phyloP scores from a whole-genome alignment of 1,140 invertebrate genomes.

The Anagrus nilaparvatae region DNA sequence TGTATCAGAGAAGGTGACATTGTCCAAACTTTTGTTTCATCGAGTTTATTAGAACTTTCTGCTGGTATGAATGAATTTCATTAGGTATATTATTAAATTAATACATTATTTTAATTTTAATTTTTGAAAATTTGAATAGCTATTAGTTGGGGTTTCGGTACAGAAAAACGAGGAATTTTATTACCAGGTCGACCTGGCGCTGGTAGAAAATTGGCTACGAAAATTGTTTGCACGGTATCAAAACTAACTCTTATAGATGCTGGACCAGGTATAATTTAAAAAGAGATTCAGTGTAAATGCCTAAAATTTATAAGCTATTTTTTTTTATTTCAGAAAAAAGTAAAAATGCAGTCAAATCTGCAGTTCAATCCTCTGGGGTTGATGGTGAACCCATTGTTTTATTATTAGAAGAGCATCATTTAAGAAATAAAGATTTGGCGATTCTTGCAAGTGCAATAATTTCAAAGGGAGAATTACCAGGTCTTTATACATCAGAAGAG shows the following conservation, averaged over 20 bases:
- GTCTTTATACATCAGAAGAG: conserved; percentile 73
- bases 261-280: conserved; percentile 27
- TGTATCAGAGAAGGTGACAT: conserved; percentile 35
- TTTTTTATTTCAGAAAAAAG: conserved; percentile 23
- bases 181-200: conserved; percentile 67
- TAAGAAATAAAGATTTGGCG: conserved; percentile 50
- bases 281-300: neutral
- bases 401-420: conserved; percentile 77
- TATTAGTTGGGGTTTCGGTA: conserved; percentile 33
- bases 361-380: conserved; percentile 69
- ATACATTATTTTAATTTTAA: neutral
- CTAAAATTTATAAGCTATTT: neutral
- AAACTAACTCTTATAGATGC: conserved; percentile 53
- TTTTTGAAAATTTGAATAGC: conserved; percentile 18
- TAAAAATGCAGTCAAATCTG: conserved; percentile 33
- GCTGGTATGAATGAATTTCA: conserved; percentile 20
- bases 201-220: conserved; percentile 64
- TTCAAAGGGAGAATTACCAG: conserved; percentile 51
- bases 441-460: conserved; percentile 38
- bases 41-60: conserved; percentile 27
- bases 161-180: conserved; percentile 43
- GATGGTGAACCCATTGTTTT: conserved; percentile 70
- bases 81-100: neutral
- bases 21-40: conserved; percentile 26
- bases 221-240: conserved; percentile 62